Evolutionary conservation across 2,797 vertebrate species (phyloP).

Genomic region (Telmatherina bonti): DNA sequence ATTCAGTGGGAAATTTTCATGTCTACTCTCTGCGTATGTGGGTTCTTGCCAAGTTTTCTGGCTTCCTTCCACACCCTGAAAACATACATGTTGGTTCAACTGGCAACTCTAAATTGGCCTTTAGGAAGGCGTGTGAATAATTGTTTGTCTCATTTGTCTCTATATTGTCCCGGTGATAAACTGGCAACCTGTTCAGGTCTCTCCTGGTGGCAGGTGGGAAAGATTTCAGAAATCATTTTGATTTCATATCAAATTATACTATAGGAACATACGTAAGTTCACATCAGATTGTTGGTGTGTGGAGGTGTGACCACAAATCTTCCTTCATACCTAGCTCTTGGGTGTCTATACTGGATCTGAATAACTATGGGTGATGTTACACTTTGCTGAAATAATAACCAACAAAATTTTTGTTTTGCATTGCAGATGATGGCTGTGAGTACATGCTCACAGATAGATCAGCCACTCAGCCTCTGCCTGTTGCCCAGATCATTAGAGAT

Average conservation of each 20-base stretch:
- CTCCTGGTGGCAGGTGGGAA: background rate
- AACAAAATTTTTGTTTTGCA: background rate
- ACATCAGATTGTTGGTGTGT: background rate
- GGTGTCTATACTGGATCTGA: background rate
- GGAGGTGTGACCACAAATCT: background rate
- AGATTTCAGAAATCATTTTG: background rate
- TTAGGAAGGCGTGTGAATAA: no score
- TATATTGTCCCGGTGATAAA: background rate
- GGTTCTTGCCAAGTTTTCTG: no score
- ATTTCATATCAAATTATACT: background rate
- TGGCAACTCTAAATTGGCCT: no score
- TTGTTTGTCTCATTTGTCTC: background rate
- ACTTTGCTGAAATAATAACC: background rate
- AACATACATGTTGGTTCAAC: no score
- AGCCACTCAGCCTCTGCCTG: no score
- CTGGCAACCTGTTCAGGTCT: background rate
- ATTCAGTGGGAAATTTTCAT: no score
- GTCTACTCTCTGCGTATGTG: no score
- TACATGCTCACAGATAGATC: background rate
- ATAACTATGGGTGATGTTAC: background rate
- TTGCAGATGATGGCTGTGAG: background rate
- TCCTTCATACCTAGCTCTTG: background rate
- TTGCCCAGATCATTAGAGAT: no score
- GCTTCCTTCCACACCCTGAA: no score
- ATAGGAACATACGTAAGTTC: background rate